Base-by-base conservation (phyloP, 1,140 invertebrate species). In the Apocrypta bakeri region DNA sequence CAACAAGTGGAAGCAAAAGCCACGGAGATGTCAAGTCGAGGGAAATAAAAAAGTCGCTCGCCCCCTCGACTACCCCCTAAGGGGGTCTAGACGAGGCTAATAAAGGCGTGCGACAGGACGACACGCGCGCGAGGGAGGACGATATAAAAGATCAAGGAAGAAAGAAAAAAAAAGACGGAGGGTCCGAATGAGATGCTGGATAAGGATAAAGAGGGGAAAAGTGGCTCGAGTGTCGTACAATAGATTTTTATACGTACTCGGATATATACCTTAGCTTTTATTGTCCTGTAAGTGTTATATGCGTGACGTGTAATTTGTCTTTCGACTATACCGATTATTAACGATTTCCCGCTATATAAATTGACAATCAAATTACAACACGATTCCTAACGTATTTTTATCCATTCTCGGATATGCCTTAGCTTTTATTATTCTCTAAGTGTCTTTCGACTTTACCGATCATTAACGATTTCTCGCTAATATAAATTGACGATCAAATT, bases 41-140 rank as follows among this genome's bases (percentile, higher is more conserved):
- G 85, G 86, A 89, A 89, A 90, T 89, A 89, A 89, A 90, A 90
- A 89, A 89, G 87, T 87, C 87, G 87, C 87, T 87, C 88, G 86
- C 83, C 66, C 40, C 24, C 48, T 56, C 48, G 48, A 21, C 63
- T n/a, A 56, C 81, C 85, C 78, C 83, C 83, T 77, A 79, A 82
- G 83, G 86, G 87, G 86, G 83, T 81, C 79, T 29, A 63, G 79
- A 29, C 24, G 27, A 81, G 81, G 84, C 88, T 88, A 88, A 90
- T 90, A 89, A 88, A 89, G 87, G 88, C 85, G 85, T 40, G 85
- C 85, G 88, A 89, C 85, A 81, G 14, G 14, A 25, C 63, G 63
- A 27, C 63, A 25, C 63, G 63, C 63, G 63, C 63, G 63, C 63
- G 25, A 66, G 63, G 29, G 24, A 31, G 31, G 3, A 40, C 29